Percentiles rank a stretch among this genome's conserved stretches.
These are phyloP conservation scores for Euthynnus affinis DNA, from an alignment of 2,797 vertebrate genomes.

Conservation along the genomic window DNA sequence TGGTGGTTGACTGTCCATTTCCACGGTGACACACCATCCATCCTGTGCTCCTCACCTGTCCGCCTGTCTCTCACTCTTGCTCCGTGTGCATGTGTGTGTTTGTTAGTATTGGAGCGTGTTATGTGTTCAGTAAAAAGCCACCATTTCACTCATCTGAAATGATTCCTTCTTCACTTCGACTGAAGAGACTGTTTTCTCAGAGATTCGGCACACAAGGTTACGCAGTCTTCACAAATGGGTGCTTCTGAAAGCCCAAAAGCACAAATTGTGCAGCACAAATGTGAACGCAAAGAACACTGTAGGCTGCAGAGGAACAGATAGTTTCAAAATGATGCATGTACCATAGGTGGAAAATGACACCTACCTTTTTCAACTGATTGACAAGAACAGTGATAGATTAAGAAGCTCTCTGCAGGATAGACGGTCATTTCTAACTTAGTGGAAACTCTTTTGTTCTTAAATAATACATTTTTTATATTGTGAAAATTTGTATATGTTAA, in stretches of 20 bases:
- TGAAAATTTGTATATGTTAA: not conserved
- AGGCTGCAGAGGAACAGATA: conserved; percentile 40
- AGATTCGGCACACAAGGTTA: not conserved
- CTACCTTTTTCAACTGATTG: conserved; percentile 22
- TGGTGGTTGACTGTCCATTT: conserved; percentile 46
- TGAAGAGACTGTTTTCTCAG: not conserved
- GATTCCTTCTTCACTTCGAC: conserved; percentile 53
- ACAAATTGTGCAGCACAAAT: not conserved
- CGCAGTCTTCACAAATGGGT: not conserved
- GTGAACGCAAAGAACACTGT: conserved; percentile 18
- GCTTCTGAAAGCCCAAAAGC: not conserved
- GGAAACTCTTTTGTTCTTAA: too few relatives aligned
- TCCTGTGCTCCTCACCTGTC: conserved; percentile 84
- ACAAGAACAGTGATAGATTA: conserved; percentile 22
- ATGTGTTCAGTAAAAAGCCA: conserved; percentile 25
- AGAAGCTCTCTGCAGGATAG: not conserved
- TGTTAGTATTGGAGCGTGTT: conserved; percentile 1
- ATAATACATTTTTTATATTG: too few relatives aligned
- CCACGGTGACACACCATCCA: conserved; percentile 77
- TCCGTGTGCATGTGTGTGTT: conserved; percentile 51
- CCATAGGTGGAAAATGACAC: conserved; percentile 38
- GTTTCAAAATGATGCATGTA: conserved; percentile 60
- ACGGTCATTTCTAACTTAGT: not conserved
- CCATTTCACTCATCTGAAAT: conserved; percentile 54
- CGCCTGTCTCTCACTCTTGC: conserved; percentile 75